Evolutionary conservation across 2,113 vertebrate genomes (phyloP).

Genomic region (Prolemur simus): DNA sequence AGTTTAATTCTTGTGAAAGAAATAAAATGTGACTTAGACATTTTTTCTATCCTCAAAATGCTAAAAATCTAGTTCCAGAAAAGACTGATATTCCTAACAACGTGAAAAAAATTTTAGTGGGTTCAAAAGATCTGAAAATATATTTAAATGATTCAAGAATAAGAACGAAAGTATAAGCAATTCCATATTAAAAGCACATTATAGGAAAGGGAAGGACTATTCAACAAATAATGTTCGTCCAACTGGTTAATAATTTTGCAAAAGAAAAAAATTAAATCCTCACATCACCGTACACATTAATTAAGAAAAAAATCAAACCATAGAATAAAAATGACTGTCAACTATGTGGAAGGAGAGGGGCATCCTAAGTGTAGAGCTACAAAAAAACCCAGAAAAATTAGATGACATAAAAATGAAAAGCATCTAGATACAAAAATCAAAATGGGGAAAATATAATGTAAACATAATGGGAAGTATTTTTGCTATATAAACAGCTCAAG

Average conservation of each 20-base stretch:
- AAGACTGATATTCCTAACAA: conserved; percentile 21
- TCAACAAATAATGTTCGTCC: not conserved
- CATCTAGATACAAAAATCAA: not conserved
- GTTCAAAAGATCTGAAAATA: conserved; percentile 21
- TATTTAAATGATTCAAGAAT: conserved; percentile 43
- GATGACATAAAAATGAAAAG: not conserved
- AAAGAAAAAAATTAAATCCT: conserved; percentile 4
- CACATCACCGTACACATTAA: not conserved
- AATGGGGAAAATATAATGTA: conserved; percentile 16
- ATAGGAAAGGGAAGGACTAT: conserved; percentile 16
- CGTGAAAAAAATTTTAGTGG: not conserved
- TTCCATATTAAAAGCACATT: conserved; percentile 28
- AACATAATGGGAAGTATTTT: not conserved
- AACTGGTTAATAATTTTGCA: conserved; percentile 26
- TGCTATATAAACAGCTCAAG: conserved; percentile 19
- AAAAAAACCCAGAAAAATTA: not conserved
- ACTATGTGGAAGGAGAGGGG: not conserved
- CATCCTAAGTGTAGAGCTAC: not conserved
- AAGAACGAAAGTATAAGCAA: not conserved
- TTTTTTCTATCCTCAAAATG: conserved; percentile 28
- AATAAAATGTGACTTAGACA: conserved; percentile 43
- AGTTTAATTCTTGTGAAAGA: conserved; percentile 53
- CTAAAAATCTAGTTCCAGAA: conserved; percentile 28
- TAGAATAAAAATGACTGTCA: not conserved
- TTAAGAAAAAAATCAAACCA: not conserved